Base-by-base conservation (phyloP, 2,113 vertebrate species). In the Cyanistes caeruleus region DNA sequence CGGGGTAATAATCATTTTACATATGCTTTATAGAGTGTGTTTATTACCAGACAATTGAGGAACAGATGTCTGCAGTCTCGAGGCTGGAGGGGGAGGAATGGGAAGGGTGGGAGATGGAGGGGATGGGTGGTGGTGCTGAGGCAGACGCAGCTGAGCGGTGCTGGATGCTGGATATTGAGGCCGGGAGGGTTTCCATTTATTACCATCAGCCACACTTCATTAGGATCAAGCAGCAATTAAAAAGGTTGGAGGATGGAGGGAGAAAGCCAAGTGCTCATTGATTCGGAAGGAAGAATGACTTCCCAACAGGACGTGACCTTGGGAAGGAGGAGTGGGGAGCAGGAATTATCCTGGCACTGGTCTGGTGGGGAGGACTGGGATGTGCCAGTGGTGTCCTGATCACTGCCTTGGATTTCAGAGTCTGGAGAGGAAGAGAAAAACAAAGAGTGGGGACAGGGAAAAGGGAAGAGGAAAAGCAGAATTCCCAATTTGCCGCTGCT, bases 221-320 rank as follows among this genome's bases (percentile, higher is more conserved):
- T 98, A 97, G 93, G 82, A 95, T 97, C 95, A 94, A 88, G 64
- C 60, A 89, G 88, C 95, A 97, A 96, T 97, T 97, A 96, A 93
- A 95, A 87, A 44, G 56, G 20, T 72, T 89, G 79, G 56, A 28
- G 87, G 86, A 49, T 63, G 73, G 84, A 81, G 74, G 74, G 39
- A 72, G 74, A 59, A 75, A 83, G 72, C 53, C 67, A 91, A 91
- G n/a, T 1, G 86, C 76, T 94, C 78, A 4, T 37, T 93, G 76
- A 37, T 53, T 85, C 1, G 15, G 72, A 93, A 95, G 58, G 35
- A 80, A 22, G 13, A n/a, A 73, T 43, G 1, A 2, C 28, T 53
- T 76, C 52, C 27, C 84, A 33, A 3, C 64, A 46, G 84, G 84
- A 62, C 0, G 25, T 84, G 76, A 93, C 87, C 82, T 81, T 62